Evolutionary conservation across 2,888 invertebrate genomes (phyloP), one percentile per base, ranked within the genome.

Genomic region (Nebria brevicollis): DNA sequence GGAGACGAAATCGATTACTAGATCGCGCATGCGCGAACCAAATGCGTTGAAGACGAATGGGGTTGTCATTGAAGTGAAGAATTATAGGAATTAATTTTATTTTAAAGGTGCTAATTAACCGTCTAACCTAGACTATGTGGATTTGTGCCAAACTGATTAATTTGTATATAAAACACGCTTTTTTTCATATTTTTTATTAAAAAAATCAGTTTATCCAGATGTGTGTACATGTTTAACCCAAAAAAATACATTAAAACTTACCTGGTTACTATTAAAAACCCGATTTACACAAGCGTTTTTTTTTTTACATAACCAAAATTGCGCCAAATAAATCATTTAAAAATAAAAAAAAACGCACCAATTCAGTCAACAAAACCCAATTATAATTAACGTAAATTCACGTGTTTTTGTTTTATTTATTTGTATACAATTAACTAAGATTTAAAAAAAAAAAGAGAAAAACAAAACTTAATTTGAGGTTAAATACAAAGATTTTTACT

Each of bases 1-100:
- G 80, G 94, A 94, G 88, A 92, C 92, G 8, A 94, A 93, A 86
- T 93, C 93, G 2, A 91, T 94, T 72, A 94, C 94, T 26, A 94
- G 93, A 86, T 93, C 93, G 86, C 90, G 92, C 83, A 92, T 90
- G 85, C 90, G 91, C 85, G 91, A 92, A 83, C 89, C 90, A 54
- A 85, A 89, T 82, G 84, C 89, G 10, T 89, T 88, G 83, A 86
- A 42, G 75, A 15, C 68, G 65, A 77, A 54, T 43, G 91, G 93
- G 77, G 92, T 93, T 68, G 91, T 93, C 77, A 93, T 93, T 81
- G 93, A 93, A 89, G 91, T 93, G 82, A 90, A 92, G 84, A 86
- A 89, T 85, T 87, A 87, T 83, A 86, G 86, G 77, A 87, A 86
- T 83, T 86, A 84, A 84, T 54, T 54, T 7, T 34, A 34, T 34